Evolutionary conservation across 2,797 vertebrate genomes (phyloP).

Genomic region (Mallotus villosus): DNA sequence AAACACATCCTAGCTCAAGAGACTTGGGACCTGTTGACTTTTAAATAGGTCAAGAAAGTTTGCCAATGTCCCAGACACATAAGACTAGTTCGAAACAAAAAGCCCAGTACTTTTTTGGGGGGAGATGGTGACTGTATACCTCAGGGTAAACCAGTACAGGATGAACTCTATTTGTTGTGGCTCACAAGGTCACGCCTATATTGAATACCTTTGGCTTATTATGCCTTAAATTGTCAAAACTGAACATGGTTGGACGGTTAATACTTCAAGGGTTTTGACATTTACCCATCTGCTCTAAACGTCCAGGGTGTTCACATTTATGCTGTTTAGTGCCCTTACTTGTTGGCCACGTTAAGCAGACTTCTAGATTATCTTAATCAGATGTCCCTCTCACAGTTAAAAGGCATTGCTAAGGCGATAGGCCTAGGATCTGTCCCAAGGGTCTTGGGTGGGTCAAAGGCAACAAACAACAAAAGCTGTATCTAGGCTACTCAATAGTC

Average conservation of each 20-base stretch:
- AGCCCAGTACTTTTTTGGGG: not conserved
- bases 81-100: not conserved
- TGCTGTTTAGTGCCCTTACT: too few species aligned
- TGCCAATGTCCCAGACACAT: too few species aligned
- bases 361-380: not conserved
- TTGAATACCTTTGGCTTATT: not conserved
- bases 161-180: not conserved
- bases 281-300: not conserved
- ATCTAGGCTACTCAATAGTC: not conserved
- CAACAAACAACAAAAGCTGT: not conserved
- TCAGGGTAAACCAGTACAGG: not conserved
- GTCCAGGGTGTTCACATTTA: not conserved
- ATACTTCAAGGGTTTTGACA: not conserved
- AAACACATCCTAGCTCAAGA: not conserved
- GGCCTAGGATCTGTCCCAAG: not conserved
- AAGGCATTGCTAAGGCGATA: not conserved
- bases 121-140: too few species aligned
- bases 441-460: conserved; percentile 4
- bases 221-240: not conserved
- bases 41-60: too few species aligned
- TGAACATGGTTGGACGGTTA: not conserved
- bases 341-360: not conserved
- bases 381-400: not conserved
- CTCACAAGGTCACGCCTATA: too few species aligned
- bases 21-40: not conserved